These are phyloP conservation scores for Gymnothorax javanicus DNA, from an alignment of 2,797 vertebrate genomes.

Conservation along the genomic window DNA sequence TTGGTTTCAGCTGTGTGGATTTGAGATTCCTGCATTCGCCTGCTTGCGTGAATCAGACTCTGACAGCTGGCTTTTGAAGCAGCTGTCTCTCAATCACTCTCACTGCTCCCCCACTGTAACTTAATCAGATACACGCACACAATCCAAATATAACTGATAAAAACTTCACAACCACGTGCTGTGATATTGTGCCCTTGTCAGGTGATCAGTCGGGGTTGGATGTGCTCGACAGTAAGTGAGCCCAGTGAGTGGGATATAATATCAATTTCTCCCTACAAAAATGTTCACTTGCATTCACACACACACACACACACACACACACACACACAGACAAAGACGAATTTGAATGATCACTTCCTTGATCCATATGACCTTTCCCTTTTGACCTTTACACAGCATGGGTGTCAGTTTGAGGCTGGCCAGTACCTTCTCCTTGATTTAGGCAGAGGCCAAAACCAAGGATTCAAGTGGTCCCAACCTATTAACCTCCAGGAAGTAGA, in stretches of 20 bases:
- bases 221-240: neutral
- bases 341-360: constrained; percentile 46
- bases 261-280: neutral
- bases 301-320: constrained; percentile 17
- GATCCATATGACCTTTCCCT: constrained; percentile 52
- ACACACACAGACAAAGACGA: constrained; percentile 25
- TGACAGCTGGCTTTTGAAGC: constrained; percentile 69
- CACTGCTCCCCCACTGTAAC: constrained; percentile 35
- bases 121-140: neutral
- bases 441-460: constrained; percentile 27
- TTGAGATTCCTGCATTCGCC: constrained; percentile 73
- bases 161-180: neutral
- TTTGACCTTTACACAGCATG: constrained; percentile 36
- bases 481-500: neutral
- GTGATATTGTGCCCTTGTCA: neutral
- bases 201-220: neutral
- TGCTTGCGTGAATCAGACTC: constrained; percentile 66
- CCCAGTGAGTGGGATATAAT: neutral
- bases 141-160: neutral
- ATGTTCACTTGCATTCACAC: neutral
- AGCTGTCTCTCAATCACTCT: constrained; percentile 61
- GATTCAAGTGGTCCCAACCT: neutral
- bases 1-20: constrained; percentile 68
- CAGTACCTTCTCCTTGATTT: constrained; percentile 49
- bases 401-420: constrained; percentile 41